Base-by-base conservation (phyloP, 2,797 vertebrate genomes). In the Heteromormyrus szaboi region DNA sequence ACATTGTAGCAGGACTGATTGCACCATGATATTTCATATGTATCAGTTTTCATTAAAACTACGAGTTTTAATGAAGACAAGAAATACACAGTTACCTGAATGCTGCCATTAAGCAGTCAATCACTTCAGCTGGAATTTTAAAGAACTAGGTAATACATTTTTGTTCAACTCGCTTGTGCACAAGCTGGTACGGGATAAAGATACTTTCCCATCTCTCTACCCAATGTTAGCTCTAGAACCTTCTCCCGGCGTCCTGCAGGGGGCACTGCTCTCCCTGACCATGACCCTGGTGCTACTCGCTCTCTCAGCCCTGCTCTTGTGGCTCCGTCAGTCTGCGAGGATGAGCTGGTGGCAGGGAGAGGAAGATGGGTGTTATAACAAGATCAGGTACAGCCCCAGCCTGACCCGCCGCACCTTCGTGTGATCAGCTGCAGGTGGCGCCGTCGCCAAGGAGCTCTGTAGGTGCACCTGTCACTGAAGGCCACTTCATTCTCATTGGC, bases 401-500 rank as follows among this genome's bases (percentile, higher is more conserved):
- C 87, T 95, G 54, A 94, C 94, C 87, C 96, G 96, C 81, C 94
- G 95, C 84, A 96, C 96, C 0, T 97, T 97, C 88, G 96, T 97
- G 62, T 96, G 92, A 96, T 6, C 56, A 19, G 4, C 25, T n/a
- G 4, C 9, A 87, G 33, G 29, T 14, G 25, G 85, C 29, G 41
- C 25, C 51, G 7, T 17, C 85, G 0, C 7, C 33, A 19, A 54
- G 19, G 11, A 68, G 19, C 65, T 46, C 7, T 11, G 44, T 25
- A 7, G 65, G 65, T 46, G 17, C 6, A 48, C 25, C 62, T 5
- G 19, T 65, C 33, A 14, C 56, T 41, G 11, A 37, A 14, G 85
- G n/a, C 4, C 4, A 14, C 41, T 11, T 7, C 14, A 12, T 19
- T 25, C 46, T 84, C 81, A 84, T 0, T 50, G 81, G 41, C 8